These are phyloP conservation scores for Corydoras sp. DNA, from an alignment of 2,113 vertebrate species.

Conservation along the genomic window DNA sequence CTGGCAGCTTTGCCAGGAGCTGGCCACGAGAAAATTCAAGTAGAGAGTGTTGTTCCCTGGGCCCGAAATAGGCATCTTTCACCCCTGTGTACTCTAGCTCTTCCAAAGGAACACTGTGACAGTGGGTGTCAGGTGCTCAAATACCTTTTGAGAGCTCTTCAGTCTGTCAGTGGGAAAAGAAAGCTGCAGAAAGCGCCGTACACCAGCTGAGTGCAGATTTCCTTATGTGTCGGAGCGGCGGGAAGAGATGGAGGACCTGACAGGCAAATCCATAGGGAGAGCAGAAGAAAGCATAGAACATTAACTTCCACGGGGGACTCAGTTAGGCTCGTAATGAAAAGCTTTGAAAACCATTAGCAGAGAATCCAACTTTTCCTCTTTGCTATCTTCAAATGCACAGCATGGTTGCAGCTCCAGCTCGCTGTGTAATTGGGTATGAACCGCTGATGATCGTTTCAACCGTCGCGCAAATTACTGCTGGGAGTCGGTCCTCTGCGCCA, in stretches of 20 bases:
- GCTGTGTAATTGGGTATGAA: conserved; percentile 32
- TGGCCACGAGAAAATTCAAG: neutral
- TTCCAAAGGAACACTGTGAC: conserved; percentile 9
- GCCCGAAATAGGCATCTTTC: conserved; percentile 32
- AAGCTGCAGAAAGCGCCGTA: neutral
- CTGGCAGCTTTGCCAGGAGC: neutral
- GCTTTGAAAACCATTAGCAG: conserved; percentile 31
- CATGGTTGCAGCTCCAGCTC: neutral
- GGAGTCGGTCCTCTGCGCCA: neutral
- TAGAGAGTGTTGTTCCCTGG: neutral
- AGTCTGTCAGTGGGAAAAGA: conserved; percentile 22
- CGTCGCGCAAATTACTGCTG: conserved; percentile 30
- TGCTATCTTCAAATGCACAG: neutral
- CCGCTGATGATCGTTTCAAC: conserved; percentile 39
- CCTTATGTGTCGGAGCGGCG: neutral
- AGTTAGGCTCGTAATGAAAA: conserved; percentile 32
- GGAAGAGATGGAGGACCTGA: conserved; percentile 2
- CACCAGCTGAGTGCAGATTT: conserved; percentile 9
- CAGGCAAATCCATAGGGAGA: conserved; percentile 26
- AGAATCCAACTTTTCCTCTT: too few relatives aligned
- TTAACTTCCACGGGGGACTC: conserved; percentile 13
- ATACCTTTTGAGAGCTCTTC: conserved; percentile 29
- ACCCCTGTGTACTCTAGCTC: conserved; percentile 20
- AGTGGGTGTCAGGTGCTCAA: conserved; percentile 7
- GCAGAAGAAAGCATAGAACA: conserved; percentile 4